Evolutionary conservation across 1,140 invertebrate species (phyloP), one percentile per base, ranked within the genome.

Genomic region (Diprion similis): DNA sequence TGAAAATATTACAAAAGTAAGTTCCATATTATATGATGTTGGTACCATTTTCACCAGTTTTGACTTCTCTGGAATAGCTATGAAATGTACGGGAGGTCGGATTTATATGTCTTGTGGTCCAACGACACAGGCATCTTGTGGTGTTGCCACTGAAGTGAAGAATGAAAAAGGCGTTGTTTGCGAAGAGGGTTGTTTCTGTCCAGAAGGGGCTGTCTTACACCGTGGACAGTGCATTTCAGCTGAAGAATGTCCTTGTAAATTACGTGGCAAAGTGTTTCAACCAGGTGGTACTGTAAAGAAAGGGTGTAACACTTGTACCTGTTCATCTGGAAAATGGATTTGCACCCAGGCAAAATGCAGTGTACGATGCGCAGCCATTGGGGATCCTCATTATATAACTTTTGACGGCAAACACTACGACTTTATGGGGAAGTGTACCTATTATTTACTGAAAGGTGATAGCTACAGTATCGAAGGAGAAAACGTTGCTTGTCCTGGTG

Each of bases 351-450:
- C 90, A 10, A 89, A 90, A 64, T 96, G 95, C 82, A 91, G 91
- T 0, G 91, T 93, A 0, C 90, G 94, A 19, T 96, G 96, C 84
- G 91, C 93, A 0, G 93, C 94, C 0, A 89, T 95, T 18, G 96
- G 96, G 0, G 96, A 97, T 88, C 96, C 96, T 6, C 96, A 98
- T 87, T 98, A 97, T 85, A 91, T 91, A 24, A 98, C 96, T 0
- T 98, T 97, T 82, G 96, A 97, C 85, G 95, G 95, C 0, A 92
- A 91, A 72, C 90, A 90, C 10, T 97, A 92, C 82, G 93, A 97
- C 84, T 97, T 97, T 83, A 96, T 96, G 94, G 96, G 96, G 10
- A 92, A 93, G 75, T 98, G 96, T 85, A 92, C 92, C 0, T 97
- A 97, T 82, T 94, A 94, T 80, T 83, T 98, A 65, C 86, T 97